Base-by-base conservation (phyloP, 2,113 vertebrate genomes). In the cattle (Bos taurus) region DNA sequence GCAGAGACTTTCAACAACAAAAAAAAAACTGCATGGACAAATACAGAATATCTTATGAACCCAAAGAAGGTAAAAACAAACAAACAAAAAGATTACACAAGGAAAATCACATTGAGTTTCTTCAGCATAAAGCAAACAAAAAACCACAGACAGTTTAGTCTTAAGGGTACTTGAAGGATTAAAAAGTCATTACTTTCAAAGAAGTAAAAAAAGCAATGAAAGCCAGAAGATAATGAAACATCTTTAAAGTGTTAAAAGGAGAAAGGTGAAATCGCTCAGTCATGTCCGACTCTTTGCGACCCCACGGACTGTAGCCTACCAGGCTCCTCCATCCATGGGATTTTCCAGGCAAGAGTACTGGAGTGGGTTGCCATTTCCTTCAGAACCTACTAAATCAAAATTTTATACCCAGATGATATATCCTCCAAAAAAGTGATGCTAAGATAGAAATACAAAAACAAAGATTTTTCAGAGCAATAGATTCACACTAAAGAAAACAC, bases 341-440 rank as follows among this genome's bases (percentile, higher is more conserved):
- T 48, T 48, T 48, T 48, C 48, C 11, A 48, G 48, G 48, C 48
- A 48, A 48, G 48, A 48, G 48, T 48, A 48, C 48, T 48, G 48
- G 48, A 48, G 48, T 48, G 2, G 48, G 48, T 48, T 48, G 48
- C 48, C 48, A 48, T 48, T 48, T 48, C 48, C 11, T 48, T 11
- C 48, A 43, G 48, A 77, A n/a, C 1, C 7, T 77, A 59, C 15
- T 83, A 81, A 89, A 97, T 83, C 85, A 90, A 12, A 95, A 93
- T 96, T 97, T 91, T 97, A 92, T 96, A 94, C 60, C 85, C 43
- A 96, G 36, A 92, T 96, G 15, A 92, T 1, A 67, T 88, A 50
- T 14, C 81, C 11, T 74, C 62, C 30, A 50, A 95, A 92, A 95
- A 78, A 89, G 33, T 89, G 2, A 90, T 71, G 28, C 23, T 84